A percentile compares a stretch with the other conserved stretches of the same genome.
Conservation (phyloP, 2,113 vertebrate species). For the Plectropomus leopardus region DNA sequence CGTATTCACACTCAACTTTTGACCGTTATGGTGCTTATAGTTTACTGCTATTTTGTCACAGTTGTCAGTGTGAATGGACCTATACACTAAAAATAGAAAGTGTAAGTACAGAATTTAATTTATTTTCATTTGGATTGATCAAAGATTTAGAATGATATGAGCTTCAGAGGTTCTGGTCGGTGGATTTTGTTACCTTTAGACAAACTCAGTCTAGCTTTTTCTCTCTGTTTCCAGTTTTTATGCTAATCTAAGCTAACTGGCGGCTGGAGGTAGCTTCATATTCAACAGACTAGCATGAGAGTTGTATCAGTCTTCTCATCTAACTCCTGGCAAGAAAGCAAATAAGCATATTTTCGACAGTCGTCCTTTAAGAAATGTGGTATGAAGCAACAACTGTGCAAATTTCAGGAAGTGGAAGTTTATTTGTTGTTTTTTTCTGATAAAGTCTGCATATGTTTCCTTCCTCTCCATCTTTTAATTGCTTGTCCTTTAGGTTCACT, state of each 20-base stretch:
- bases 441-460: conserved; percentile 5
- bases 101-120: no score
- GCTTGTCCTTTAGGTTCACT: neutral
- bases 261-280: neutral
- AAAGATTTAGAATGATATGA: no score
- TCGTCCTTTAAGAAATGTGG: neutral
- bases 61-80: no score
- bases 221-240: neutral
- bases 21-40: no score
- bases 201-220: neutral
- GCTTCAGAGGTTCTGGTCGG: neutral
- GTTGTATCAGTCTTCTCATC: neutral
- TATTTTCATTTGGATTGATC: no score
- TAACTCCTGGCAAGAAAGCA: neutral
- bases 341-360: neutral
- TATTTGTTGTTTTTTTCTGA: neutral
- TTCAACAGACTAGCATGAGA: neutral
- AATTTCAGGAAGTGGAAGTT: neutral
- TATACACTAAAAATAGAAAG: no score
- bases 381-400: neutral
- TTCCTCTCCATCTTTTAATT: neutral
- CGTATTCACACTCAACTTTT: no score
- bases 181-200: neutral
- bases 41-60: no score
- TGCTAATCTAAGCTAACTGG: neutral